Evolutionary conservation across 2,797 vertebrate genomes (phyloP).

Genomic region (Chromobotia macracanthus): DNA sequence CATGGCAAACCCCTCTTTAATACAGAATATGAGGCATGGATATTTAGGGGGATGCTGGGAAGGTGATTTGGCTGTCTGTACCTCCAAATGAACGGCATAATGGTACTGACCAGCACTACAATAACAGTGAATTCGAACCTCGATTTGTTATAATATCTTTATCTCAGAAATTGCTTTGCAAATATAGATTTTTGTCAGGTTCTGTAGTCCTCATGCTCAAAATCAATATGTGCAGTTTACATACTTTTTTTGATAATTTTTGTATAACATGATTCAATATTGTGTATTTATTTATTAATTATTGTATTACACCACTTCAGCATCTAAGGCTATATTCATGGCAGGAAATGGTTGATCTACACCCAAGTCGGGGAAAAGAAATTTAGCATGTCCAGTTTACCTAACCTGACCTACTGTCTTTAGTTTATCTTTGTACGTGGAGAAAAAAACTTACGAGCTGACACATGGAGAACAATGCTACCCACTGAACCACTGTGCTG

Average conservation of each 20-base stretch:
- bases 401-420: too few species aligned
- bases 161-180: constrained; percentile 68
- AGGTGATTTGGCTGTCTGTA: constrained; percentile 77
- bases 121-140: constrained; percentile 78
- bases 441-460: too few species aligned
- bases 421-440: too few species aligned
- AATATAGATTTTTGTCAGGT: constrained; percentile 50
- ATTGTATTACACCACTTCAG: too few species aligned
- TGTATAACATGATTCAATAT: neutral
- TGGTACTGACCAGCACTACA: constrained; percentile 82
- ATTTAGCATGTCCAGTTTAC: too few species aligned
- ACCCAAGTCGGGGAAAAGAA: too few species aligned
- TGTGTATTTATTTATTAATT: neutral
- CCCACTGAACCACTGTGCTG: too few species aligned
- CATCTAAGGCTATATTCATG: too few species aligned
- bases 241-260: constrained; percentile 22
- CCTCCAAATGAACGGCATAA: constrained; percentile 84
- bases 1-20: constrained; percentile 57
- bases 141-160: constrained; percentile 75
- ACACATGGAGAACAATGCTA: too few species aligned
- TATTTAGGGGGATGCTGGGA: constrained; percentile 77
- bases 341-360: too few species aligned
- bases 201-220: constrained; percentile 18
- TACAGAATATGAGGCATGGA: constrained; percentile 71
- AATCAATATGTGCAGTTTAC: constrained; percentile 43